These are phyloP conservation scores for Eudemis profundana DNA, from an alignment of 2,888 invertebrate genomes.

Conservation along the genomic window DNA sequence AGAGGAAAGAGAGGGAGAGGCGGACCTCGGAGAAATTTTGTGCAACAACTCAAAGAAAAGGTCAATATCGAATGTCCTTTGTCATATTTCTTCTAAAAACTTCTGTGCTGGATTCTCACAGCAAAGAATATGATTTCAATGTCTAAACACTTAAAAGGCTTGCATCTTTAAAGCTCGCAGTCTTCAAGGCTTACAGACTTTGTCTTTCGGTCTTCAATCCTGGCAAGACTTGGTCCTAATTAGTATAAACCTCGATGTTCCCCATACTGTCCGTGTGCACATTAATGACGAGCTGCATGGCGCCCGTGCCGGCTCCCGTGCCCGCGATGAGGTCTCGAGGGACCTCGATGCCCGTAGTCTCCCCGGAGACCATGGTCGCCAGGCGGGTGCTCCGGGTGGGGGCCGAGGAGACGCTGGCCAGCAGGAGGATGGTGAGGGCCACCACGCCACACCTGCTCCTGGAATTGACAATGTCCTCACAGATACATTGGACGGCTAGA, in stretches of 20 bases:
- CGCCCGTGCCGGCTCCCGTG: conserved; percentile 65
- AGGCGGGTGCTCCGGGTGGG: conserved; percentile 57
- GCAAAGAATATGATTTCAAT: too few relatives aligned
- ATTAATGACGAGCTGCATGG: conserved; percentile 75
- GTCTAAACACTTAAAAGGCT: too few relatives aligned
- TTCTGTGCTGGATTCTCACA: too few relatives aligned
- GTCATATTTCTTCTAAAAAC: too few relatives aligned
- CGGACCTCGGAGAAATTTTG: too few relatives aligned
- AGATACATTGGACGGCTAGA: too few relatives aligned
- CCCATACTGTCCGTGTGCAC: conserved; percentile 76
- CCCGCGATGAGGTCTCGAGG: conserved; percentile 70
- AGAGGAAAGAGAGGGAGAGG: too few relatives aligned
- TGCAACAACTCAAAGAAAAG: too few relatives aligned
- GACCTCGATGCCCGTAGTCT: conserved; percentile 74
- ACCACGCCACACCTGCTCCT: conserved; percentile 63
- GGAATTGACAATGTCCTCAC: conserved; percentile 35
- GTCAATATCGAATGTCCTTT: too few relatives aligned
- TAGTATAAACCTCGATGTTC: conserved; percentile 75
- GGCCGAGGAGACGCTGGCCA: conserved; percentile 58
- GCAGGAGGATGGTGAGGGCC: conserved; percentile 55
- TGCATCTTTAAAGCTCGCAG: too few relatives aligned
- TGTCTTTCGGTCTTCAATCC: too few relatives aligned
- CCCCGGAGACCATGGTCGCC: conserved; percentile 61
- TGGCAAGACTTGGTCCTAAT: conserved; percentile 55
- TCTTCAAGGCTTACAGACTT: too few relatives aligned